phyloP scores from a whole-genome alignment of 2,888 invertebrate genomes.

The Allacma fusca region DNA sequence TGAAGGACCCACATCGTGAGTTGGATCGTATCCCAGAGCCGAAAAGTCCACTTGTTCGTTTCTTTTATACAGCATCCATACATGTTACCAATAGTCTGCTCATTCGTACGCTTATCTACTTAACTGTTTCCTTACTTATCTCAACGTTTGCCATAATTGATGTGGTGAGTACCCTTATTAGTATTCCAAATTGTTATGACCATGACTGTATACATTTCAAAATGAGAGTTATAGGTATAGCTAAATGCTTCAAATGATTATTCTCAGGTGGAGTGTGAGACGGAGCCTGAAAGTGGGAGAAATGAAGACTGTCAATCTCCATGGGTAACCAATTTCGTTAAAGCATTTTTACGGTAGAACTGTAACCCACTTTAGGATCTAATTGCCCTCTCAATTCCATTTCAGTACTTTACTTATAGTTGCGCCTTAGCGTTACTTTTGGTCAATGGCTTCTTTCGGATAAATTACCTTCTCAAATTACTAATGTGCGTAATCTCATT shows the following conservation, averaged over 20 bases:
- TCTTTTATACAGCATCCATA: constrained; percentile 72
- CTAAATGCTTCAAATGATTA: not conserved
- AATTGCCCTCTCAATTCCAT: constrained; percentile 36
- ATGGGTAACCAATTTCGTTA: constrained; percentile 57
- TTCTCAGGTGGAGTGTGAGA: constrained; percentile 40
- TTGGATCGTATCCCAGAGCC: constrained; percentile 63
- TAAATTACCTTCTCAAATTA: constrained; percentile 84
- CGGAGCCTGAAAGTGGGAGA: constrained; percentile 2
- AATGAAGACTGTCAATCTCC: constrained; percentile 57
- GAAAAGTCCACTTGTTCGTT: constrained; percentile 64
- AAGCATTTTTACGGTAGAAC: no score
- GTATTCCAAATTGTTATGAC: no score
- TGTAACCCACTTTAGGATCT: constrained; percentile 39
- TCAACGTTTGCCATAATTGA: constrained; percentile 74
- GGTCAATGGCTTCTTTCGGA: constrained; percentile 83
- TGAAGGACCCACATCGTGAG: constrained; percentile 66
- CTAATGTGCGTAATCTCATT: constrained; percentile 74
- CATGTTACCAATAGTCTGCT: constrained; percentile 72
- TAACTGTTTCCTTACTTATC: constrained; percentile 73
- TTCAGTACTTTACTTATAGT: constrained; percentile 79
- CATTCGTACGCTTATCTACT: constrained; percentile 73
- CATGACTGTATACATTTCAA: no score
- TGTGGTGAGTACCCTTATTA: constrained; percentile 65
- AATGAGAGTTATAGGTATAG: no score
- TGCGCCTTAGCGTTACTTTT: constrained; percentile 70